Evolutionary conservation across 2,888 invertebrate species (phyloP).

Genomic region (Torymus aiolomorphi): DNA sequence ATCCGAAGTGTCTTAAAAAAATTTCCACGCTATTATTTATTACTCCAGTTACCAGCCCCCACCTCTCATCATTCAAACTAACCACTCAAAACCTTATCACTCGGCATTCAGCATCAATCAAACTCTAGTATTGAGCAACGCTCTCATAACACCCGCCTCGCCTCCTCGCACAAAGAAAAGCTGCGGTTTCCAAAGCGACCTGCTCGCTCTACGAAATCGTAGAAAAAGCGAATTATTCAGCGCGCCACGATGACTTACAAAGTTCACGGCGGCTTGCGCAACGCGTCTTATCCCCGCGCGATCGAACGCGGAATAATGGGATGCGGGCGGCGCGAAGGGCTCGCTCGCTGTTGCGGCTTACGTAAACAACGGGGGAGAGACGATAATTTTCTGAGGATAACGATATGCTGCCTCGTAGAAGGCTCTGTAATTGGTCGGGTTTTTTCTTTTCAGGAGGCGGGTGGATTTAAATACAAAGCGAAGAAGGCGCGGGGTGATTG

Average conservation of each 20-base stretch:
- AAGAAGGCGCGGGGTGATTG: too few species aligned
- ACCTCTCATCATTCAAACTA: neutral
- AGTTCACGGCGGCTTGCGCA: conserved; percentile 52
- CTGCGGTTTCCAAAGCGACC: too few species aligned
- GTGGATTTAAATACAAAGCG: too few species aligned
- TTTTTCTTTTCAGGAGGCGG: too few species aligned
- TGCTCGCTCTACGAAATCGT: neutral
- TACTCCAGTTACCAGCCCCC: neutral
- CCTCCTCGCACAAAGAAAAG: too few species aligned
- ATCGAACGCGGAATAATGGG: conserved; percentile 42
- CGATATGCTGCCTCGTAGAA: neutral
- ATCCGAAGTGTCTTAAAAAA: too few species aligned
- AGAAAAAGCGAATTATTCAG: conserved; percentile 12
- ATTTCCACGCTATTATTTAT: too few species aligned
- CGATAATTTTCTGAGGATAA: too few species aligned
- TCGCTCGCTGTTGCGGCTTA: neutral
- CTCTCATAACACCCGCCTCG: too few species aligned
- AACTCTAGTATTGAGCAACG: too few species aligned
- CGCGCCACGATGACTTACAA: conserved; percentile 29
- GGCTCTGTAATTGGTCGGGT: neutral
- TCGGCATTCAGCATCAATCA: too few species aligned
- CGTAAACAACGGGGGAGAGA: conserved; percentile 17
- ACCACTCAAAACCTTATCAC: too few species aligned
- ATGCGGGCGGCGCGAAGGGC: neutral
- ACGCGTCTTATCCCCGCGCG: conserved; percentile 38